Evolutionary conservation across 2,113 vertebrate species (phyloP), one percentile per base, ranked within the genome.

Genomic region (Piaya cayana): DNA sequence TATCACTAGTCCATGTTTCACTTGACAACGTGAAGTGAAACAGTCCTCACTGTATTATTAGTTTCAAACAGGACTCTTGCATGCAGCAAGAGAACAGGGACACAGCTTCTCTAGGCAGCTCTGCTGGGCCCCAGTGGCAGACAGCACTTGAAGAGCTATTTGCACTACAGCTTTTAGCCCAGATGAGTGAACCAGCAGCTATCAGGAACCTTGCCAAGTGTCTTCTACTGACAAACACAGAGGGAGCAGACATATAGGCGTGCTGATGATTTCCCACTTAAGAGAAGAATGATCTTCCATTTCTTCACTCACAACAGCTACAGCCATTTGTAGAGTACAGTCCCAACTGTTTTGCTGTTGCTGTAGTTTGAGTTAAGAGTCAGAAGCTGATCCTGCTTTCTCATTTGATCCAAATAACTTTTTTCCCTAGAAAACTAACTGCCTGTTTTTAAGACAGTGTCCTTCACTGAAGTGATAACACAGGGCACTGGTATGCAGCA

Each of bases 1-100:
- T 37, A 2, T 21, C 37, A 27, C 30, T 45, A 50, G 20, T 9
- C n/a, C 29, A 30, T 0, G 0, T n/a, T 53, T 32, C 30, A 34
- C n/a, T 18, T 27, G 65, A 67, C 37, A 65, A 20, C n/a, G n/a
- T n/a, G n/a, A n/a, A n/a, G n/a, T n/a, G n/a, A n/a, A n/a, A n/a
- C n/a, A n/a, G n/a, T n/a, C n/a, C n/a, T n/a, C n/a, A n/a, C n/a
- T 34, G 80, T 11, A 19, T 30, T 67, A 49, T 49, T 49, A 18
- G 34, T 36, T 72, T 32, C 67, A 49, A 19, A 55, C 26, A 42
- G 30, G 47, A 15, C 26, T 43, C 30, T 6, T 29, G 34, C 26
- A 32, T 36, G 8, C 36, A 62, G 49, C 4, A 18, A 25, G 19
- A 50, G 29, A 32, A 59, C 0, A 59, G 15, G 18, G 21, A 53